Conservation (phyloP, 2,888 invertebrate genomes). For the Neuroscelio doddi region DNA sequence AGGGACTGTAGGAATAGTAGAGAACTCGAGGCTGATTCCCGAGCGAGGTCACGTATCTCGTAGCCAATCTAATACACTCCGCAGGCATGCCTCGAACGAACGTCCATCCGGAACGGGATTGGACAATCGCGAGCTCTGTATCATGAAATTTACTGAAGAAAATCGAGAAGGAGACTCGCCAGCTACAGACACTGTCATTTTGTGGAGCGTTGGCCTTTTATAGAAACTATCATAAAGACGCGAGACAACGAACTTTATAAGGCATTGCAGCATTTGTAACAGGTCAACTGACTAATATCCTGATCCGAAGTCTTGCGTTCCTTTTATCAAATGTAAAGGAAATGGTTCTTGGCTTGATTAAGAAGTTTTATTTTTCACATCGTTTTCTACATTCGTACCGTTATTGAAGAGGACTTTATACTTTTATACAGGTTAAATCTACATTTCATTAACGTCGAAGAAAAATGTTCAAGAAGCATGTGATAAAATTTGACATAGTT, state of each 20-base stretch:
- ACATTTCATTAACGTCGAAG: too few relatives aligned
- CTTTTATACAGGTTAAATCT: too few relatives aligned
- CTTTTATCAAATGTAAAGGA: constrained; percentile 25
- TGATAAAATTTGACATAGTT: too few relatives aligned
- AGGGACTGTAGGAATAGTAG: constrained; percentile 19
- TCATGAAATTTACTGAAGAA: constrained; percentile 21
- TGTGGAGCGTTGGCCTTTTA: constrained; percentile 67
- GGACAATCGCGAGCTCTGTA: constrained; percentile 54
- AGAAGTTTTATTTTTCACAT: too few relatives aligned
- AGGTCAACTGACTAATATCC: constrained; percentile 34
- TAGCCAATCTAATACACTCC: constrained; percentile 70
- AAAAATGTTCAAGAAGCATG: too few relatives aligned
- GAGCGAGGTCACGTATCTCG: constrained; percentile 70
- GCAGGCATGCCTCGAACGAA: constrained; percentile 48
- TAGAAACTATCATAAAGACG: constrained; percentile 65
- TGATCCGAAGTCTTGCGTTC: constrained; percentile 21
- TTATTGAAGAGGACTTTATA: too few relatives aligned
- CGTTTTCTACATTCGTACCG: too few relatives aligned
- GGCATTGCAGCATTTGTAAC: constrained; percentile 45
- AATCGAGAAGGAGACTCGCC: constrained; percentile 25
- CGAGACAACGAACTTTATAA: constrained; percentile 52
- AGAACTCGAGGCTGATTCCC: constrained; percentile 67
- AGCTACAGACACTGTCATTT: constrained; percentile 59
- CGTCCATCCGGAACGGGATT: constrained; percentile 44
- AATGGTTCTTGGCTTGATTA: constrained; percentile 26